phyloP scores from a whole-genome alignment of 2,113 vertebrate genomes.

The Zapus hudsonius region DNA sequence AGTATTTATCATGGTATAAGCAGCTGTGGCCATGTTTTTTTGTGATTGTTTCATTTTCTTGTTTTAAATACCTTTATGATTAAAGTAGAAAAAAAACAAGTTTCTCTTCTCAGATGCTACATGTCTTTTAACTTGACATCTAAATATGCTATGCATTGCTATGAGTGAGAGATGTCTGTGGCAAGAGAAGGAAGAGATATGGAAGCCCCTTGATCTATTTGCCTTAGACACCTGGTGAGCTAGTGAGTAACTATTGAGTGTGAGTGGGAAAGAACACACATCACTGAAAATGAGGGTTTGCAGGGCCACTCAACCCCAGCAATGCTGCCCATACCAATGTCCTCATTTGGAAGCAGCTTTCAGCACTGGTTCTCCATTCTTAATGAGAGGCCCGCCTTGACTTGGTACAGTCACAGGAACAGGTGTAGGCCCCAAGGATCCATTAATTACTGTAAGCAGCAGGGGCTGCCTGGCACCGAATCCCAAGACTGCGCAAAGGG shows the following conservation, averaged over 20 bases:
- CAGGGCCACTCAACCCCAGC: not conserved
- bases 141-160: not conserved
- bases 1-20: not conserved
- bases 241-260: not conserved
- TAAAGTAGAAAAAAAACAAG: not conserved
- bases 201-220: not conserved
- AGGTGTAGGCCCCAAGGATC: constrained; percentile 61
- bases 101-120: not conserved
- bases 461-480: constrained; percentile 42
- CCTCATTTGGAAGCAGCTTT: not conserved
- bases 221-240: not conserved
- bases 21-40: not conserved
- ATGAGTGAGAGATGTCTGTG: not conserved
- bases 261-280: not conserved
- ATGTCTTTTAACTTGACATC: constrained; percentile 12
- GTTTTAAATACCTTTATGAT: not conserved
- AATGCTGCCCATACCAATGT: not conserved
- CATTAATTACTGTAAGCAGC: constrained; percentile 74
- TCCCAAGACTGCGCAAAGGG: constrained; percentile 56
- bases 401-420: constrained; percentile 53
- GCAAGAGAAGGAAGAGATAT: not conserved
- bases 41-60: not conserved
- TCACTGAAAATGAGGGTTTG: not conserved
- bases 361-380: not conserved
- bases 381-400: constrained; percentile 44